These are phyloP conservation scores for Scatophagus argus DNA, from an alignment of 2,113 vertebrate genomes.

Conservation along the genomic window DNA sequence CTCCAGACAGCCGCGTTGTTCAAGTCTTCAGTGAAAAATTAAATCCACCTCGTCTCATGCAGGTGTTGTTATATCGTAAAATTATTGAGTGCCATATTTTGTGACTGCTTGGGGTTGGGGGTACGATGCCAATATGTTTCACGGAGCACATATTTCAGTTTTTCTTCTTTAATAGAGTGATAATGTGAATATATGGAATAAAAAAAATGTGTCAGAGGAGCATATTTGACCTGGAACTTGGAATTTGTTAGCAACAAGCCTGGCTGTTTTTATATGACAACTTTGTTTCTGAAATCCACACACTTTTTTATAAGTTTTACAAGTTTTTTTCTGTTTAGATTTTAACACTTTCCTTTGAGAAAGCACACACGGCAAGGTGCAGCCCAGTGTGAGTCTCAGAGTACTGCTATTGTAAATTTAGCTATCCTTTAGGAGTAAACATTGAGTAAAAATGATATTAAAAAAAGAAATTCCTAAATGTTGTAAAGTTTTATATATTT, in stretches of 20 bases:
- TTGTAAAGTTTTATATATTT: background rate
- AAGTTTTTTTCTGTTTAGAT: background rate
- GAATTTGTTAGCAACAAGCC: background rate
- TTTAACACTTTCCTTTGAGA: background rate
- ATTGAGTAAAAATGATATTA: too few species aligned
- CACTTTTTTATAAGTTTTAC: background rate
- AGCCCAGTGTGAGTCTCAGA: background rate
- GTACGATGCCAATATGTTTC: background rate
- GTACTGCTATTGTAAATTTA: too few species aligned
- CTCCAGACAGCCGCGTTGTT: background rate
- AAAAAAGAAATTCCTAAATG: too few species aligned
- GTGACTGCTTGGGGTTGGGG: background rate
- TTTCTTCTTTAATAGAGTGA: background rate
- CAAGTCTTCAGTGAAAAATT: slow-evolving; percentile 24
- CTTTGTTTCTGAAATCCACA: background rate
- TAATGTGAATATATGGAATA: slow-evolving; percentile 1
- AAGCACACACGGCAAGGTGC: background rate
- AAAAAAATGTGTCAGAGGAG: slow-evolving; percentile 13
- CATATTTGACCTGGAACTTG: background rate
- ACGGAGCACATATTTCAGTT: slow-evolving; percentile 12
- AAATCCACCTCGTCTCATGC: background rate
- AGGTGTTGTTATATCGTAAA: background rate
- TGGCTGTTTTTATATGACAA: background rate
- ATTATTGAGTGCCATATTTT: background rate
- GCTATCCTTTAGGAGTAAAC: too few species aligned